These are phyloP conservation scores for Lynx canadensis DNA, from an alignment of 2,113 vertebrate species.

Conservation along the genomic window DNA sequence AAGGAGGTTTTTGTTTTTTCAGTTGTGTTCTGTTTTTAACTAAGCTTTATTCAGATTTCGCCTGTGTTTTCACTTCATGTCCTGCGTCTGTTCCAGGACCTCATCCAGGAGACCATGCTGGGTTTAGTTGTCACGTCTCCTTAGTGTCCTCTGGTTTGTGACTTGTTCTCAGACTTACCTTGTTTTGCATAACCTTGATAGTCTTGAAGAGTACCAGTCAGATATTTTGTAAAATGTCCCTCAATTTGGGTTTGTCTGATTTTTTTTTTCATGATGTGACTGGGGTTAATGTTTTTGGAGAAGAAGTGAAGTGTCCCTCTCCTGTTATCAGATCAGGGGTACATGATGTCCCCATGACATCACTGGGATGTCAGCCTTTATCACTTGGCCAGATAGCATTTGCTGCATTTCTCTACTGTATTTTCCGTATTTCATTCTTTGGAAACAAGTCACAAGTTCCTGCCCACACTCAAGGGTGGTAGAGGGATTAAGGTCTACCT, in stretches of 20 bases:
- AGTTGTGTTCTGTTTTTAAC: not conserved
- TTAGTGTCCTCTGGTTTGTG: not conserved
- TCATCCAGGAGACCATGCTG: not conserved
- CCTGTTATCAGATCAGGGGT: too few relatives aligned
- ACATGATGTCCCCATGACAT: too few relatives aligned
- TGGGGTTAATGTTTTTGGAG: not conserved
- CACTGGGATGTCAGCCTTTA: not conserved
- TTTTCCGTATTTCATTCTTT: not conserved
- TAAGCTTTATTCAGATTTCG: not conserved
- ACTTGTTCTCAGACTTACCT: not conserved
- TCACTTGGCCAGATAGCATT: not conserved
- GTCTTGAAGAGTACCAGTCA: not conserved
- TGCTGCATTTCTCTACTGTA: not conserved
- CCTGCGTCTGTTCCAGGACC: not conserved
- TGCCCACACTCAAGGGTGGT: not conserved
- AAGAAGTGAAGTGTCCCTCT: not conserved
- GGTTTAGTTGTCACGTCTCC: accelerated
- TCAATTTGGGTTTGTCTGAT: not conserved
- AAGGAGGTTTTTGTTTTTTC: not conserved
- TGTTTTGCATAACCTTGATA: not conserved
- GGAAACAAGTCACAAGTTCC: not conserved
- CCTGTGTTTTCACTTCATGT: too few relatives aligned
- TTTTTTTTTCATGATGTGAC: not conserved
- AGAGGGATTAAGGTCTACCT: not conserved
- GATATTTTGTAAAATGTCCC: not conserved